phyloP scores from a whole-genome alignment of 2,113 vertebrate species.

The Chiloscyllium plagiosum region DNA sequence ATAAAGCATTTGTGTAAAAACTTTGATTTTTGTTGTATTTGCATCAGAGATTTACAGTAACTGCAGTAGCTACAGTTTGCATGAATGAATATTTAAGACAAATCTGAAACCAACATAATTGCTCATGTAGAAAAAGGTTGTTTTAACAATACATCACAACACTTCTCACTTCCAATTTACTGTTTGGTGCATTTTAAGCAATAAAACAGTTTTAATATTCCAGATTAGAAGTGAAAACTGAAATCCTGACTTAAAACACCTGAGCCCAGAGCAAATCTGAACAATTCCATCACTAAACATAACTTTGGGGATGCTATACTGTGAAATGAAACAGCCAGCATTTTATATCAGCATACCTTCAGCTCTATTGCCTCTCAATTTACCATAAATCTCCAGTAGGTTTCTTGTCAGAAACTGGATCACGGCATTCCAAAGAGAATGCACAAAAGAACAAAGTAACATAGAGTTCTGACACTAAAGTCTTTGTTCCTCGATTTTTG shows the following conservation, averaged over 20 bases:
- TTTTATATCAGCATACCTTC: neutral
- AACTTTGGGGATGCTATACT: neutral
- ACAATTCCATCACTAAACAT: neutral
- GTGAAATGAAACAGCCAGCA: neutral
- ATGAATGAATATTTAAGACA: neutral
- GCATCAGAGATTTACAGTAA: neutral
- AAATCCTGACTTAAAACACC: conserved; percentile 17
- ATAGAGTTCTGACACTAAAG: neutral
- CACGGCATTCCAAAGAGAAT: conserved; percentile 5
- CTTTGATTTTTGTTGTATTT: neutral
- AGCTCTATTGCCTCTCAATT: neutral
- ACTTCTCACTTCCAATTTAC: neutral
- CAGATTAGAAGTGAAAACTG: neutral
- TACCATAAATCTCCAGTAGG: neutral
- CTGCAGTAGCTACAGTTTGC: neutral
- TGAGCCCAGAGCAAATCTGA: neutral
- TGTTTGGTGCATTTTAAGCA: neutral
- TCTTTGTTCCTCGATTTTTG: neutral
- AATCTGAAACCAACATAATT: neutral
- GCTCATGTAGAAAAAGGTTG: neutral
- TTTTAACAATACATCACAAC: neutral
- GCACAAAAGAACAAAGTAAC: neutral
- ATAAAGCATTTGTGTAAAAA: neutral
- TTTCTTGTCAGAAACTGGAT: neutral
- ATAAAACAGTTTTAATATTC: neutral